phyloP scores from a whole-genome alignment of 1,140 invertebrate species.

The Leptinotarsa undecemlineata region DNA sequence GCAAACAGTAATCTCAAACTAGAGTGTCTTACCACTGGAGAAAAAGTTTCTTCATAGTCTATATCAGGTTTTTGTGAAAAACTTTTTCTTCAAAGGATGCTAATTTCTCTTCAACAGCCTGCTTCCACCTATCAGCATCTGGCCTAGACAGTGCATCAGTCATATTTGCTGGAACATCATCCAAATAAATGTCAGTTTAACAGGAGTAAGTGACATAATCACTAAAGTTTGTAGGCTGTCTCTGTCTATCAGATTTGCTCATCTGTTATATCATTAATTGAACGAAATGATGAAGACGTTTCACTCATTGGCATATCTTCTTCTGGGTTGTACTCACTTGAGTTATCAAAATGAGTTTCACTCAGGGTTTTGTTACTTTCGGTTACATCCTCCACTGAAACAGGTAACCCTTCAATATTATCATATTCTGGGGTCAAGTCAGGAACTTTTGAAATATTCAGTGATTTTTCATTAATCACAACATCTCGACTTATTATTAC shows the following conservation, averaged over 20 bases:
- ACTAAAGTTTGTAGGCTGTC: slow-evolving; percentile 34
- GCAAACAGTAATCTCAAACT: slow-evolving; percentile 42
- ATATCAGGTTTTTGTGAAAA: slow-evolving; percentile 44
- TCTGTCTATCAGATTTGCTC: slow-evolving; percentile 28
- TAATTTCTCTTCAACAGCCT: too few relatives aligned
- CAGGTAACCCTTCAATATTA: slow-evolving; percentile 12
- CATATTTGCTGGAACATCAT: slow-evolving; percentile 27
- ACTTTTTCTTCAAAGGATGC: slow-evolving; percentile 50
- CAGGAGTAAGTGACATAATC: slow-evolving; percentile 34
- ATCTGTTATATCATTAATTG: slow-evolving; percentile 6
- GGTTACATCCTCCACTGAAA: slow-evolving; percentile 25
- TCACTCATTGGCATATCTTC: slow-evolving; percentile 14
- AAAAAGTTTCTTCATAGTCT: slow-evolving; percentile 37
- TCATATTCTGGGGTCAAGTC: not conserved
- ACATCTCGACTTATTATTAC: slow-evolving; percentile 27
- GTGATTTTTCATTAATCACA: slow-evolving; percentile 24
- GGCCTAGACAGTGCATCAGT: slow-evolving; percentile 40
- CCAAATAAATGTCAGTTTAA: slow-evolving; percentile 6
- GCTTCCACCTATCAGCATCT: slow-evolving; percentile 44
- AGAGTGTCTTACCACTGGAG: slow-evolving; percentile 40
- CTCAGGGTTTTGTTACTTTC: not conserved
- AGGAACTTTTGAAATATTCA: not conserved
- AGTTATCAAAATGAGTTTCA: slow-evolving; percentile 1
- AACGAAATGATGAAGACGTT: not conserved
- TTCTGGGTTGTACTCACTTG: slow-evolving; percentile 15